Evolutionary conservation across 2,797 vertebrate genomes (phyloP).

Genomic region (Oreochromis mossambicus): DNA sequence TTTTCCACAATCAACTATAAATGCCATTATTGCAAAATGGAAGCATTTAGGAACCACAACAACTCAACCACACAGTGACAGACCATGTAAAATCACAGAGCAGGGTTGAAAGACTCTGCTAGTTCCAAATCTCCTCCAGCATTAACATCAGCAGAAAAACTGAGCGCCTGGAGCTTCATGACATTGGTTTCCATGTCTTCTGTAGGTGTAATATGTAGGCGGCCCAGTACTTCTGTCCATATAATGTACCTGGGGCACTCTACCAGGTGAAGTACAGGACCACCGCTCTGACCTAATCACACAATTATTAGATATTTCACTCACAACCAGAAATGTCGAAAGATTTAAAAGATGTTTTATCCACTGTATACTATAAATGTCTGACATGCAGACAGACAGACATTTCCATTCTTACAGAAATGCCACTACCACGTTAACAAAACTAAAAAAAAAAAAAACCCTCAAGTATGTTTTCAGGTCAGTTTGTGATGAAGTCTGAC

Average conservation of each 20-base stretch:
- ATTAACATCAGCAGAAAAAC: neutral
- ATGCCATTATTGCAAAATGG: neutral
- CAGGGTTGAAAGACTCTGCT: neutral
- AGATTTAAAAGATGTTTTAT: neutral
- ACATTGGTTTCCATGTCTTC: neutral
- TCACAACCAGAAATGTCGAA: neutral
- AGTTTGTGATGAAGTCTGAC: neutral
- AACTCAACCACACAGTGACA: neutral
- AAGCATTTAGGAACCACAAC: neutral
- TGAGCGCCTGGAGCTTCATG: neutral
- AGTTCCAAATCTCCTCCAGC: neutral
- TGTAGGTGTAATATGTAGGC: neutral
- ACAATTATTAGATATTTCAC: neutral
- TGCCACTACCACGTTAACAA: neutral
- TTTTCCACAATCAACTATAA: neutral
- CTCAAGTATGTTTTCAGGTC: neutral
- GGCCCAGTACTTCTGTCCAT: neutral
- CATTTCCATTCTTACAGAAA: neutral
- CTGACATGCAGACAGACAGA: neutral
- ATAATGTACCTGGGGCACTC: neutral
- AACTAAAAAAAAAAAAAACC: neutral
- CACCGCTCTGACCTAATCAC: neutral
- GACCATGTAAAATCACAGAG: neutral
- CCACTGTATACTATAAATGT: neutral
- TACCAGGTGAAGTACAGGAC: neutral